Evolutionary conservation across 1,140 invertebrate genomes (phyloP).

Genomic region (Latrodectus geometricus): DNA sequence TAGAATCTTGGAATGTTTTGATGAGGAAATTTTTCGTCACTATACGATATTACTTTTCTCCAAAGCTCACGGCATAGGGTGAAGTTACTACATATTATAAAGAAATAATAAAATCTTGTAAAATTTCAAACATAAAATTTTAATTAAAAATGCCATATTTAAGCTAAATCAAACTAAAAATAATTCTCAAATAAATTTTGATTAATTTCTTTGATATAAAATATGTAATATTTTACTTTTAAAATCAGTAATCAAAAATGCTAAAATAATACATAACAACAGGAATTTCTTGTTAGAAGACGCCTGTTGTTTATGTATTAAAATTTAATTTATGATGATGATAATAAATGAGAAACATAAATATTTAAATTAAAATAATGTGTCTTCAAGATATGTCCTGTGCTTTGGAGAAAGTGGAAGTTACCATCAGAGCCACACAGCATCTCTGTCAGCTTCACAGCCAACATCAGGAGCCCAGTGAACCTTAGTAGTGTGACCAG

Average conservation of each 20-base stretch:
- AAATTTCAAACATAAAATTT: no score
- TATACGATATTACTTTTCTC: background rate
- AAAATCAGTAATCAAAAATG: no score
- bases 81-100: background rate
- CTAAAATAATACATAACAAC: no score
- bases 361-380: no score
- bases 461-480: slow-evolving; percentile 56
- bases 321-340: background rate
- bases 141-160: no score
- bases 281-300: no score
- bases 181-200: no score
- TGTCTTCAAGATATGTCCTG: slow-evolving; percentile 17
- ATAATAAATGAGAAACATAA: background rate
- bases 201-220: no score
- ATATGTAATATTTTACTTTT: no score
- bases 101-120: no score
- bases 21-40: background rate
- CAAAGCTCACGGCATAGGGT: slow-evolving; percentile 4
- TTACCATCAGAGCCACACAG: slow-evolving; percentile 61
- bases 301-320: background rate
- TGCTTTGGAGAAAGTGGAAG: slow-evolving; percentile 32
- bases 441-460: slow-evolving; percentile 48
- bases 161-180: no score
- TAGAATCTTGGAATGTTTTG: background rate
- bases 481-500: slow-evolving; percentile 33